These are phyloP conservation scores for Sandelia bainsii DNA, from an alignment of 2,797 vertebrate genomes.

Conservation along the genomic window DNA sequence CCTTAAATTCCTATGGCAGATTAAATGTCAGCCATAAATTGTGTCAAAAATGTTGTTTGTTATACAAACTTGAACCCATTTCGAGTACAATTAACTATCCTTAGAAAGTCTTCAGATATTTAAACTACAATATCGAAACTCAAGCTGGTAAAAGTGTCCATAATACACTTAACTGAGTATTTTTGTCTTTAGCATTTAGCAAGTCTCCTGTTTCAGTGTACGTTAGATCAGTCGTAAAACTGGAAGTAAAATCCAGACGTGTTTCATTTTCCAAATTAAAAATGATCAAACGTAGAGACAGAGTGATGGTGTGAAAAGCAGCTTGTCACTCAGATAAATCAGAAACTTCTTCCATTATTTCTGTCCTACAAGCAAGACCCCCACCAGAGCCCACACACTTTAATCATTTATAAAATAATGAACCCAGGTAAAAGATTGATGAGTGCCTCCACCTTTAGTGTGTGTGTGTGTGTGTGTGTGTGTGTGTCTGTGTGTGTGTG, in stretches of 20 bases:
- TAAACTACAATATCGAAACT: too few species aligned
- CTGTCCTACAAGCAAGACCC: conserved; percentile 6
- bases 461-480: background rate
- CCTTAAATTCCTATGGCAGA: too few species aligned
- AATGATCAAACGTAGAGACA: conserved; percentile 5
- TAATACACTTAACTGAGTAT: too few species aligned
- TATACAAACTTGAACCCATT: too few species aligned
- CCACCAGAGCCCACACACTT: conserved; percentile 39
- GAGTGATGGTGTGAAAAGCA: conserved; percentile 11
- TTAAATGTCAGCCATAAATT: too few species aligned
- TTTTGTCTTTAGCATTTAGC: too few species aligned
- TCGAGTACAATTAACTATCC: too few species aligned
- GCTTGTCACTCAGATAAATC: conserved; percentile 19
- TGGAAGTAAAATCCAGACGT: conserved; percentile 12
- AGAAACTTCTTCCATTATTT: conserved; percentile 33
- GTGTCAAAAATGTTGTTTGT: too few species aligned
- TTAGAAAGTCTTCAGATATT: too few species aligned
- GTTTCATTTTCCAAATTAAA: background rate
- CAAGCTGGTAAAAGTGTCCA: too few species aligned
- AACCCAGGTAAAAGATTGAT: conserved; percentile 73
- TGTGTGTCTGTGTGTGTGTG: background rate
- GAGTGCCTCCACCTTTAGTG: conserved; percentile 25
- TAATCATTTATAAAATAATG: conserved; percentile 74
- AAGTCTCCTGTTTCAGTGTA: too few species aligned
- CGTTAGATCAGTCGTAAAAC: too few species aligned